Evolutionary conservation across 1,140 invertebrate genomes (phyloP), one percentile per base, ranked within the genome.

Genomic region (Lordiphosa mommai): DNA sequence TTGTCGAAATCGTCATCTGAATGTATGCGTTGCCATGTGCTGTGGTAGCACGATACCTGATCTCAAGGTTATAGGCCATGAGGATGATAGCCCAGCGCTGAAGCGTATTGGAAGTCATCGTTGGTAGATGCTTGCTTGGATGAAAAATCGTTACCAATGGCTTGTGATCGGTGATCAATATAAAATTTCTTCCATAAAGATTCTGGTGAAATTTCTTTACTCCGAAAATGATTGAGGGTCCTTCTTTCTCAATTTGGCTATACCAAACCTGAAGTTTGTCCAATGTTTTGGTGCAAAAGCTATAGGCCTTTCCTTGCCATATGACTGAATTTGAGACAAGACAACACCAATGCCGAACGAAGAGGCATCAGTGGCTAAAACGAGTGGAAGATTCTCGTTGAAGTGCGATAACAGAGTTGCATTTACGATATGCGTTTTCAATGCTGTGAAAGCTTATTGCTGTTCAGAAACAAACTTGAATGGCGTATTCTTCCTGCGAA

Each of bases 131-230:
- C 29, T 61, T 82, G 65, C 20, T 23, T 77, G 90, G 90, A 33
- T 89, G 88, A 53, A 91, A 89, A 58, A 92, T 90, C 2, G 90
- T 91, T 8, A 23, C 20, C 20, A 23, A 4, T 23, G 20, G 20
- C n/a, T n/a, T n/a, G n/a, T n/a, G n/a, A n/a, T n/a, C n/a, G n/a
- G n/a, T n/a, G n/a, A 82, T 32, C 4, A 27, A 13, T 10, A 23
- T 48, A 6, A 48, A 48, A 13, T 33, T 49, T 20, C 46, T 12
- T 4, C 32, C 46, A 9, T 48, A 48, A 10, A 36, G 13, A 17
- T 49, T 20, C 8, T 49, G 32, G 1, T 49, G 46, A 49, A 36
- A 36, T 14, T 34, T 46, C 9, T 13, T 12, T 46, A 46, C 43
- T 20, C n/a, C 43, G 16, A 30, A 46, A 27, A 46, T 13, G n/a